phyloP scores from a whole-genome alignment of 2,888 invertebrate species.

The Loripinus fragilis region DNA sequence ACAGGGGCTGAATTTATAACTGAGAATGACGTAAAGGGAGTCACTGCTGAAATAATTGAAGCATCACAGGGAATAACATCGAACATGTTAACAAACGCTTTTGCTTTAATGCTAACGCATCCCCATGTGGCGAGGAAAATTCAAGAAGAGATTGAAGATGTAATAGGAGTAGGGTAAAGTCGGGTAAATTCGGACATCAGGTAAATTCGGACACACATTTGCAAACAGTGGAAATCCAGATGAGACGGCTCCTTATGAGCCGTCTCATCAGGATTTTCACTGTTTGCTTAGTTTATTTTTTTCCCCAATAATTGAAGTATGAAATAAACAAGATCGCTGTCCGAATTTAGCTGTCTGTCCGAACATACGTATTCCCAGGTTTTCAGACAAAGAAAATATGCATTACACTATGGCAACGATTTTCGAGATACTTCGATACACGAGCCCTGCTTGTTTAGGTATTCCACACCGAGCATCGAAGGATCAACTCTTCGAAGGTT shows the following conservation, averaged over 20 bases:
- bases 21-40: background rate
- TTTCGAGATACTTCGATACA: background rate
- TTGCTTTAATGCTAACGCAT: background rate
- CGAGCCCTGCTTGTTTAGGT: background rate
- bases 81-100: background rate
- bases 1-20: background rate
- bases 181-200: no score
- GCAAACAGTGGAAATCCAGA: no score
- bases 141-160: slow-evolving; percentile 7
- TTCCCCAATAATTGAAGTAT: background rate
- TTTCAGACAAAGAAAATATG: background rate
- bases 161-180: background rate
- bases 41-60: background rate
- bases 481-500: background rate
- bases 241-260: no score
- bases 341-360: no score
- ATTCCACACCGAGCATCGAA: background rate
- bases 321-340: no score
- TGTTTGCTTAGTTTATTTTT: no score
- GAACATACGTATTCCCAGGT: background rate
- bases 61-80: background rate
- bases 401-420: background rate
- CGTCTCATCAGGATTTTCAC: no score
- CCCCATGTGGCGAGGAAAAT: background rate
- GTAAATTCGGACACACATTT: no score